Evolutionary conservation across 2,888 invertebrate genomes (phyloP).

Genomic region (Clistopyga incitator): DNA sequence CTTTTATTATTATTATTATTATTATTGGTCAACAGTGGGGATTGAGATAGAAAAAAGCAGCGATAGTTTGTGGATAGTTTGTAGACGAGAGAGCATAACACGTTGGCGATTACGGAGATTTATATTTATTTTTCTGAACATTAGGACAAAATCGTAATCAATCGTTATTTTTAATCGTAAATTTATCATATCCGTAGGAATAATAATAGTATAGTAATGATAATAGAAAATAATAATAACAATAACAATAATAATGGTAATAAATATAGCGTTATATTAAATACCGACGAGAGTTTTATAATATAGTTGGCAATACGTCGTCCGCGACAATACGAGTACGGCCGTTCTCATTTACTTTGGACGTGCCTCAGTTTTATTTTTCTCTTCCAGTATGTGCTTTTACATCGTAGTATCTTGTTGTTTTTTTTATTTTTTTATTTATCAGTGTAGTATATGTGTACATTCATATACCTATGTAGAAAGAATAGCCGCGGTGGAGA

Average conservation of each 20-base stretch:
- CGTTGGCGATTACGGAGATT: conserved; percentile 73
- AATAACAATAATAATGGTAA: conserved; percentile 65
- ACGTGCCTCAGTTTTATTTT: conserved; percentile 31
- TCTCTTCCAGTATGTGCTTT: conserved; percentile 58
- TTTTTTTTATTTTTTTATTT: conserved; percentile 27
- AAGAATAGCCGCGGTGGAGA: conserved; percentile 62
- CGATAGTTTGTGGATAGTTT: conserved; percentile 37
- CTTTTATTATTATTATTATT: conserved; percentile 19
- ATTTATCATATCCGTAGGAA: conserved; percentile 80
- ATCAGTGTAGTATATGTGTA: conserved; percentile 56
- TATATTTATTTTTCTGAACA: conserved; percentile 81
- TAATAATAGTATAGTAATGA: conserved; percentile 71
- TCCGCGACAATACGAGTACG: conserved; percentile 69
- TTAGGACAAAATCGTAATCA: conserved; percentile 82
- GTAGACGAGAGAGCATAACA: conserved; percentile 32
- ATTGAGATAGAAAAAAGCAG: conserved; percentile 2
- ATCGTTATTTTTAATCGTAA: conserved; percentile 78
- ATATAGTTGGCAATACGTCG: conserved; percentile 74
- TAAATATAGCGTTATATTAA: conserved; percentile 76
- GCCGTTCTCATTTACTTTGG: conserved; percentile 59
- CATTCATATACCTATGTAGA: conserved; percentile 60
- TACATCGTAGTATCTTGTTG: conserved; percentile 40
- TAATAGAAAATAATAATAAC: conserved; percentile 61
- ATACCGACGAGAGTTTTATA: conserved; percentile 80
- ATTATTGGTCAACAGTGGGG: conserved; percentile 20